Conservation (phyloP, 2,797 vertebrate species). For the Phrynocephalus forsythii region DNA sequence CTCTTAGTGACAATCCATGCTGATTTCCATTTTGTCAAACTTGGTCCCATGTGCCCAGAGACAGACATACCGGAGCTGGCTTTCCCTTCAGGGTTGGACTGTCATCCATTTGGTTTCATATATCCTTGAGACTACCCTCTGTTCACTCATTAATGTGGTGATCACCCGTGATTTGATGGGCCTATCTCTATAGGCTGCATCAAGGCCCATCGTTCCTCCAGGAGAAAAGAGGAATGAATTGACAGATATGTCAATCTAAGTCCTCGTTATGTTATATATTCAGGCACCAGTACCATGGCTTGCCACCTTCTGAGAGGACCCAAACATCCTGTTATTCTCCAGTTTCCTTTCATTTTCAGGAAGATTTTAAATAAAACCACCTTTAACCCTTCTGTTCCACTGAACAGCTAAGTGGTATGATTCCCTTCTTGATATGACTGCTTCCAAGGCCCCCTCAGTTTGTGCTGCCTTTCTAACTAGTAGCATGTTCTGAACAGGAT, state of each 20-base stretch:
- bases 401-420: neutral
- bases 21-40: conserved; percentile 64
- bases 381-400: neutral
- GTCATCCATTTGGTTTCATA: conserved; percentile 63
- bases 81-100: conserved; percentile 57
- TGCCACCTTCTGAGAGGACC: neutral
- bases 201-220: conserved; percentile 28
- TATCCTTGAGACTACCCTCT: conserved; percentile 56
- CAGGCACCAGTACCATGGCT: neutral
- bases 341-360: neutral
- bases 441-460: neutral
- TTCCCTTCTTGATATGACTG: too few species aligned
- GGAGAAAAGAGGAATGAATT: conserved; percentile 41
- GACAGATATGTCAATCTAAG: conserved; percentile 22
- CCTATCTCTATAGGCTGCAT: conserved; percentile 40
- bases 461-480: neutral
- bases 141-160: conserved; percentile 67
- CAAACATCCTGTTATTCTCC: neutral
- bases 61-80: conserved; percentile 46
- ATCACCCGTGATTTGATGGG: conserved; percentile 50
- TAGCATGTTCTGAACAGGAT: neutral
- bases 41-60: conserved; percentile 25
- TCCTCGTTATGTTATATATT: conserved; percentile 30
- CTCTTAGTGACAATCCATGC: conserved; percentile 58
- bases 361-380: neutral